A percentile compares a stretch with the other conserved stretches of the same genome.
Evolutionary conservation across 2,113 vertebrate species (phyloP).

Genomic region (Scalopus aquaticus): DNA sequence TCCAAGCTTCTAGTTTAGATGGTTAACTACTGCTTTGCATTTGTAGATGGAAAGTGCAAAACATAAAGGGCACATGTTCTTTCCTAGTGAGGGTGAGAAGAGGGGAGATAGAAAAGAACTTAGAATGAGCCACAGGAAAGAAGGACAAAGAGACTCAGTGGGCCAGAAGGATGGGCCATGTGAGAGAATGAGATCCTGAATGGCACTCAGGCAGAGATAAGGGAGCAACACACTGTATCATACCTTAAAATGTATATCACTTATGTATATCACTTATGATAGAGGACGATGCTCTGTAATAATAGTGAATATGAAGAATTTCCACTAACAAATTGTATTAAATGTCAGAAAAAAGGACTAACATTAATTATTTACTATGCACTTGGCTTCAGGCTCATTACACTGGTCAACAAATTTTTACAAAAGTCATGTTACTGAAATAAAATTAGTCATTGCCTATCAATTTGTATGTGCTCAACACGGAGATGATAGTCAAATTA

Average conservation of each 20-base stretch:
- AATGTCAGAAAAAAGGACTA: conserved; percentile 1
- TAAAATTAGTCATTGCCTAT: no score
- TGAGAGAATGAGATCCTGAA: neutral
- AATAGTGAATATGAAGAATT: neutral
- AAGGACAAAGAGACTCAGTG: neutral
- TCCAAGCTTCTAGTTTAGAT: neutral
- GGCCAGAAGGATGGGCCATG: neutral
- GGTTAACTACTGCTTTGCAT: neutral
- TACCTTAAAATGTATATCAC: neutral
- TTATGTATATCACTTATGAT: neutral
- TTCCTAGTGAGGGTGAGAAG: no score
- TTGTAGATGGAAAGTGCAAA: neutral
- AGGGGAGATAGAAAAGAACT: neutral
- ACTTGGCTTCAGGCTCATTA: neutral
- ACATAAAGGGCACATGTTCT: neutral
- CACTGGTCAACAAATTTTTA: no score
- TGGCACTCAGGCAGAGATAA: neutral
- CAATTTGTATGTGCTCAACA: no score
- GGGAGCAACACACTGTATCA: neutral
- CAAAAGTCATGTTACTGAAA: no score
- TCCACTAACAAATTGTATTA: neutral
- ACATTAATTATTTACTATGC: neutral
- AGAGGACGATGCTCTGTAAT: neutral
- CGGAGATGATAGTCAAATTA: no score
- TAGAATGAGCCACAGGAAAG: neutral